Percentiles rank a stretch among this genome's conserved stretches.
Evolutionary conservation across 2,797 vertebrate genomes (phyloP).

Genomic region (Odontamblyopus rebecca): DNA sequence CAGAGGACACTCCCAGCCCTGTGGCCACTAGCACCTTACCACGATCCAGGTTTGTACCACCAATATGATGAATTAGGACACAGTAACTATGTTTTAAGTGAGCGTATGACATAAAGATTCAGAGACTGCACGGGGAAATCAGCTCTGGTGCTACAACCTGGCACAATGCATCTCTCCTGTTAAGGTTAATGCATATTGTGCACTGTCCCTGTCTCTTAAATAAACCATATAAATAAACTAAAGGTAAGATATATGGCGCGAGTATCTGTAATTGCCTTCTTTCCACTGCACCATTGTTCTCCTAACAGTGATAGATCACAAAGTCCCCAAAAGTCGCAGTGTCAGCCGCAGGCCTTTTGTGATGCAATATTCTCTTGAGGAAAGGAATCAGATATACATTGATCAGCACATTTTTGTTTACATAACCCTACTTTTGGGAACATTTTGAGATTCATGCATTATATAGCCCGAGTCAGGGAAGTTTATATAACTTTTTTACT

Average conservation of each 20-base stretch:
- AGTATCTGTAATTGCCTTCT: not conserved
- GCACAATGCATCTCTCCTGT: too few relatives aligned
- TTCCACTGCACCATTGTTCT: constrained; percentile 4
- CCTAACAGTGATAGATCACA: constrained; percentile 2
- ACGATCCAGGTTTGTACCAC: constrained; percentile 57
- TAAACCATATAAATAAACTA: not conserved
- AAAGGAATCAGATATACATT: not conserved
- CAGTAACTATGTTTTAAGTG: not conserved
- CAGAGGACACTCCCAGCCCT: constrained; percentile 77
- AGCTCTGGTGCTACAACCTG: too few relatives aligned
- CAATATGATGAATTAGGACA: too few relatives aligned
- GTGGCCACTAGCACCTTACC: constrained; percentile 70
- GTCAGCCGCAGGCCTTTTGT: not conserved
- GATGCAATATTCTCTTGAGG: not conserved
- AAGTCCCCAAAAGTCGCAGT: not conserved
- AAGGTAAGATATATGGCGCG: not conserved
- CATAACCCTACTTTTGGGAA: not conserved
- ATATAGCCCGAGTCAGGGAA: not conserved
- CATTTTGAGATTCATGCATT: not conserved
- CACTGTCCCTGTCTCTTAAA: too few relatives aligned
- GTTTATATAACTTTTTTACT: not conserved
- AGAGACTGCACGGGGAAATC: too few relatives aligned
- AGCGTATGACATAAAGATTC: not conserved
- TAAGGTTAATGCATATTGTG: too few relatives aligned
- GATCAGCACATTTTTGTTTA: constrained; percentile 1